phyloP scores from a whole-genome alignment of 64 coral and sea anemone species.

The Platygyra sinensis region DNA sequence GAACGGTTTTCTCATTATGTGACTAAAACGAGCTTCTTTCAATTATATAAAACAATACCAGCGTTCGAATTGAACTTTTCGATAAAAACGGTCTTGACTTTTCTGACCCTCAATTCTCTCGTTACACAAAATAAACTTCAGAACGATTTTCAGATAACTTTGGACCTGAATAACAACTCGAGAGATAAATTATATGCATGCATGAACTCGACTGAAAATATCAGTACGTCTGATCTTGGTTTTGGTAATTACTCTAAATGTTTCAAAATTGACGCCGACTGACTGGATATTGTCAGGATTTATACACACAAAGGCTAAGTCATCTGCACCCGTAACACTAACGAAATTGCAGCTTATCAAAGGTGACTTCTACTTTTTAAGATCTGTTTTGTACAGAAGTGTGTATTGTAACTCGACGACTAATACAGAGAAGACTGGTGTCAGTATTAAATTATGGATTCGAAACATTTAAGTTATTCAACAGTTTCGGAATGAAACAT shows the following conservation, averaged over 20 bases:
- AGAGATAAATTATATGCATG: background rate
- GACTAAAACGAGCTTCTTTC: too few relatives aligned
- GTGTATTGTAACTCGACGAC: background rate
- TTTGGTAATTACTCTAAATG: background rate
- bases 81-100: background rate
- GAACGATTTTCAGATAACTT: background rate
- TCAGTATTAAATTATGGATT: background rate
- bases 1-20: too few relatives aligned
- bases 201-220: background rate
- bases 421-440: background rate
- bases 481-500: background rate
- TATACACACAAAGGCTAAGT: background rate
- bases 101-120: background rate
- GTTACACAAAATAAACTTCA: background rate
- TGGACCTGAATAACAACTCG: background rate
- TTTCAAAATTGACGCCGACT: background rate
- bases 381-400: background rate
- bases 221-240: background rate
- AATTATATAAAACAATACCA: too few relatives aligned
- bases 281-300: background rate
- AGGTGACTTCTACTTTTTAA: background rate
- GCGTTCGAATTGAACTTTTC: background rate
- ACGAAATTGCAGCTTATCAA: background rate
- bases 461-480: background rate
- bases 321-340: background rate